Conservation (phyloP, 1,140 invertebrate species). For the Penaeus vannamei region DNA sequence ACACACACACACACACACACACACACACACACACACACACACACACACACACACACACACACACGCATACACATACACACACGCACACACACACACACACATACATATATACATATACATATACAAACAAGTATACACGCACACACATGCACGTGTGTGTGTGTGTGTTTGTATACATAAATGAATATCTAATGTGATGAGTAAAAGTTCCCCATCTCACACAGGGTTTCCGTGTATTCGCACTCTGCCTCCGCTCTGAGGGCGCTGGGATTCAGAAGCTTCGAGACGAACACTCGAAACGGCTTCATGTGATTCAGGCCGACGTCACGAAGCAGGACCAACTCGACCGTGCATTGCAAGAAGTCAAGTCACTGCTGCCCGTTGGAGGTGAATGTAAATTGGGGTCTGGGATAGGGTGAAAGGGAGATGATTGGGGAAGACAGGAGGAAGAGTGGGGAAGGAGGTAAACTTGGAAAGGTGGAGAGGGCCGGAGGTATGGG, state of each 20-base stretch:
- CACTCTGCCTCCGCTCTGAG: constrained; percentile 78
- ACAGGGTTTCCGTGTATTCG: constrained; percentile 73
- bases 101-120: no score
- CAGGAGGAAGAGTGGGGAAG: background rate
- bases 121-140: no score
- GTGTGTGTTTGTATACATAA: no score
- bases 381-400: constrained; percentile 9
- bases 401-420: background rate
- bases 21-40: no score
- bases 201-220: background rate
- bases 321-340: constrained; percentile 80
- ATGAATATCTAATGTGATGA: no score
- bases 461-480: background rate
- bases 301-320: constrained; percentile 74
- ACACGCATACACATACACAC: no score
- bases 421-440: background rate
- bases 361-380: constrained; percentile 40
- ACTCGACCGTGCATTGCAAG: constrained; percentile 70
- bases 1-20: no score
- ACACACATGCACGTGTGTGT: no score
- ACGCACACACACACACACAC: no score
- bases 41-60: no score
- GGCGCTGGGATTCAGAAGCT: constrained; percentile 71
- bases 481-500: no score
- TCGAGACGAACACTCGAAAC: constrained; percentile 68